Evolutionary conservation across 2,888 invertebrate species (phyloP), one percentile per base, ranked within the genome.

Genomic region (Acanthosepion lycidas): DNA sequence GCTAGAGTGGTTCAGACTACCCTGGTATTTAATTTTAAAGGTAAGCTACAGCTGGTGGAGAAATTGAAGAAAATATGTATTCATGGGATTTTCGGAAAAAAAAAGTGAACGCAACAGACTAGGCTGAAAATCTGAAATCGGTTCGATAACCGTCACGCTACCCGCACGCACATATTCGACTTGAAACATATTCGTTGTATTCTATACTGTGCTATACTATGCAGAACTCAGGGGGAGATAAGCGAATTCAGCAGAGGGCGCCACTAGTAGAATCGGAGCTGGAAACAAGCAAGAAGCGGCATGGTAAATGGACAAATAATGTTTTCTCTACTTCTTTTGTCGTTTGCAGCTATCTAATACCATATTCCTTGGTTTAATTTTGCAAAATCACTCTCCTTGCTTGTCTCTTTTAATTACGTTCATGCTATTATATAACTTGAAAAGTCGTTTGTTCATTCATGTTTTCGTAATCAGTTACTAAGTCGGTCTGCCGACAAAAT

Each of bases 241-340:
- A 78, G 4, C n/a, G n/a, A 1, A 78, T 78, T 78, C n/a, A n/a
- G n/a, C 78, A 78, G 78, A 78, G 78, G 78, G 78, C 33, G 78
- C 78, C 78, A 78, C 78, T 12, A n/a, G 78, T 5, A 78, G 12
- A 15, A 78, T n/a, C 78, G 78, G 78, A 78, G n/a, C 78, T n/a
- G 15, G 78, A 78, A 78, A 78, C 78, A n/a, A 78, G n/a, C 78
- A n/a, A 78, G 78, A 33, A 78, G 12, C 78, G 78, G 78, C 78
- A 78, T 78, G 78, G 78, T 78, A 78, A 78, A 78, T 78, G n/a
- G n/a, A 33, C n/a, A 33, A 78, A 78, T 78, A n/a, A 78, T 18
- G 15, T 78, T 78, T 78, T 78, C n/a, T 78, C 78, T 78, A 78
- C 78, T 78, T 78, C n/a, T 78, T 78, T 78, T 78, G 78, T 78